A percentile compares a stretch with the other conserved stretches of the same genome.
These are phyloP conservation scores for Diabrotica undecimpunctata DNA, from an alignment of 1,140 invertebrate genomes.

Conservation along the genomic window DNA sequence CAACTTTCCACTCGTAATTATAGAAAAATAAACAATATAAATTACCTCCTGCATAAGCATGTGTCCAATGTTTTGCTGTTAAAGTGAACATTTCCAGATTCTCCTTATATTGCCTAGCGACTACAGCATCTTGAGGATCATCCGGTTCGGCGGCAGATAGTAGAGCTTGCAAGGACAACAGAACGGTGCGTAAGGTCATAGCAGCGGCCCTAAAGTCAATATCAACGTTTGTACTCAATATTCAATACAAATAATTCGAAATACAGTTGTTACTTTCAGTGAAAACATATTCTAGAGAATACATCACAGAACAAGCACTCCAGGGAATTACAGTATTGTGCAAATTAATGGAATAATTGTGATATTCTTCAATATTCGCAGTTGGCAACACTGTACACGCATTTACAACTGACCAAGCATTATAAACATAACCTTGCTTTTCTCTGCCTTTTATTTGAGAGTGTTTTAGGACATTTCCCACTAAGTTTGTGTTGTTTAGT, in stretches of 20 bases:
- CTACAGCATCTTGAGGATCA: conserved; percentile 96
- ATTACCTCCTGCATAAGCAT: conserved; percentile 83
- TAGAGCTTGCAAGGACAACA: conserved; percentile 89
- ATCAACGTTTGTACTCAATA: neutral
- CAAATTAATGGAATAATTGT: no score
- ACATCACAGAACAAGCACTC: no score
- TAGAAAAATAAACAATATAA: neutral
- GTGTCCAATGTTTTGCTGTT: conserved; percentile 94
- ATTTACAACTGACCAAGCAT: no score
- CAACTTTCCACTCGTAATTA: neutral
- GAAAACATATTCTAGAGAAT: no score
- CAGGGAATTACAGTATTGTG: no score
- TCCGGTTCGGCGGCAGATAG: conserved; percentile 91
- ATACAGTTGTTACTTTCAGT: no score
- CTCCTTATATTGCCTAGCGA: conserved; percentile 93
- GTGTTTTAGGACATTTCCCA: no score
- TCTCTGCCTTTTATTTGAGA: no score
- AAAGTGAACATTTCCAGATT: conserved; percentile 78
- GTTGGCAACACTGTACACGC: no score
- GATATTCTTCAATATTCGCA: no score
- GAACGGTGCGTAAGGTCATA: conserved; percentile 93
- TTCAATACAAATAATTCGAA: neutral
- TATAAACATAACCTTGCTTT: no score
- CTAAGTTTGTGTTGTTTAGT: no score
- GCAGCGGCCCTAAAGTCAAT: conserved; percentile 80